Conservation (phyloP, 2,797 vertebrate genomes). For the Coregonus sp. region DNA sequence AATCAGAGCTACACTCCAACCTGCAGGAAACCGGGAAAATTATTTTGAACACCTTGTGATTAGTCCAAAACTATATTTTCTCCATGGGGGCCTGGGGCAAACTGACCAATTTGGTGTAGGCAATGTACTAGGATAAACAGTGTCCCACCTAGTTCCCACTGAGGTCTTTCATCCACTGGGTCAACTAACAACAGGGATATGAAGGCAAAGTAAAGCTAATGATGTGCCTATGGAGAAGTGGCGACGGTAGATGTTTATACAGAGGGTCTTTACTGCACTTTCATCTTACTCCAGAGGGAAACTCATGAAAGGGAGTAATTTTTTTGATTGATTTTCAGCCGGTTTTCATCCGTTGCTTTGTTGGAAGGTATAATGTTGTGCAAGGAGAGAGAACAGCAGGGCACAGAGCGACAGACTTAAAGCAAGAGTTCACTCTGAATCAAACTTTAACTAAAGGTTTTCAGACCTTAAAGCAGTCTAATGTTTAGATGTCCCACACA, state of each 20-base stretch:
- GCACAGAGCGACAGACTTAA: not conserved
- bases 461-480: not conserved
- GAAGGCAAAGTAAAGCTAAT: not conserved
- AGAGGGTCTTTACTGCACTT: not conserved
- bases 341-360: not conserved
- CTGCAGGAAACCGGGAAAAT: not conserved
- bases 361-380: not conserved
- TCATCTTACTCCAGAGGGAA: not conserved
- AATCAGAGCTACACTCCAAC: not conserved
- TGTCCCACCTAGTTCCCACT: conserved; percentile 5
- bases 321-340: not conserved
- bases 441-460: not conserved
- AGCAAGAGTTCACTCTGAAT: not conserved
- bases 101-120: conserved; percentile 13
- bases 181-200: not conserved
- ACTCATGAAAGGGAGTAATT: not conserved
- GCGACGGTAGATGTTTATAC: not conserved
- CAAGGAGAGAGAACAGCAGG: not conserved
- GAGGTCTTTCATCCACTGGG: not conserved
- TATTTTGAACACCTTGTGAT: not conserved
- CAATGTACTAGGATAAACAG: conserved; percentile 19
- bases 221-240: not conserved
- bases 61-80: not conserved
- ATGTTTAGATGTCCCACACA: not conserved
- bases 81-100: not conserved